These are phyloP conservation scores for Spheniscus mendiculus DNA, from an alignment of 2,113 vertebrate genomes.

Conservation along the genomic window DNA sequence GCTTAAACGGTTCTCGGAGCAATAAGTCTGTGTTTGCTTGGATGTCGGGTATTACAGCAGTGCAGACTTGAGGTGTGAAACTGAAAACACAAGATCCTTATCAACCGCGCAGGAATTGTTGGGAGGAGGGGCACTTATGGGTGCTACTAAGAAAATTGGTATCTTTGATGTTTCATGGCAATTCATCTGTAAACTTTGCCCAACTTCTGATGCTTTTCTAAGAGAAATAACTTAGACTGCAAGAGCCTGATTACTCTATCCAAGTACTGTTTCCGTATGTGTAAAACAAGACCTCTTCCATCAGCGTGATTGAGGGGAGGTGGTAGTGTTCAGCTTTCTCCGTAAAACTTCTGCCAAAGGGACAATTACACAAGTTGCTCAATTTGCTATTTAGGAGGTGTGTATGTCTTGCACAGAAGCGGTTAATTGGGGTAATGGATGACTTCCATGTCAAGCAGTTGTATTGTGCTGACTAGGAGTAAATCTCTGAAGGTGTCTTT, in stretches of 20 bases:
- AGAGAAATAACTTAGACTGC: background rate
- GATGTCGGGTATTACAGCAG: background rate
- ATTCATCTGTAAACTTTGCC: background rate
- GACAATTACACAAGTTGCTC: background rate
- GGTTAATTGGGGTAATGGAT: background rate
- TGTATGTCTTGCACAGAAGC: background rate
- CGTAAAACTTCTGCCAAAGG: no score
- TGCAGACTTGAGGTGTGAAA: background rate
- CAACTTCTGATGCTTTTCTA: background rate
- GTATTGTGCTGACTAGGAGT: background rate
- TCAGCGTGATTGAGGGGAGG: background rate
- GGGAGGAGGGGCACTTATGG: background rate
- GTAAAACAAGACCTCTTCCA: background rate
- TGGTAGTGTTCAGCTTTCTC: background rate
- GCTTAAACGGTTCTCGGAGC: background rate
- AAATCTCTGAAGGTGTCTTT: background rate
- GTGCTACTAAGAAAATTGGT: background rate
- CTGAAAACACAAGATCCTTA: background rate
- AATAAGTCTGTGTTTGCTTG: background rate
- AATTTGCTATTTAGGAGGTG: background rate
- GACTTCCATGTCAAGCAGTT: background rate
- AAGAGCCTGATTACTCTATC: background rate
- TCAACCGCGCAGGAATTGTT: background rate
- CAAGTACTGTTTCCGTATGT: background rate
- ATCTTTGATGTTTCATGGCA: background rate